These are phyloP conservation scores for Carpatolechia fugitivella DNA, from an alignment of 2,888 invertebrate genomes.

Conservation along the genomic window DNA sequence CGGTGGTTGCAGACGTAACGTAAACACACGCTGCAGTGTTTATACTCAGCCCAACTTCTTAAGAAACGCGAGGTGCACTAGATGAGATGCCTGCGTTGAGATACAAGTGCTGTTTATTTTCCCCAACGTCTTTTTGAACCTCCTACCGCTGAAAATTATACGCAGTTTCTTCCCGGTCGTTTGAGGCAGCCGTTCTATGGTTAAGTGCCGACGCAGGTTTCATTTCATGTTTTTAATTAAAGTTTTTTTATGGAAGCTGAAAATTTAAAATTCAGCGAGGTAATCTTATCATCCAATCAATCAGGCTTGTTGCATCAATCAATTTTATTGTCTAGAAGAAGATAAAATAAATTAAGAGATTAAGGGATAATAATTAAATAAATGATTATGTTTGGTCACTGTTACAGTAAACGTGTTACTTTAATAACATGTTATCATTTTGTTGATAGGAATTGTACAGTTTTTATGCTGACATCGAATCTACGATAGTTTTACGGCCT, in stretches of 20 bases:
- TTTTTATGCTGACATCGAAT: too few species aligned
- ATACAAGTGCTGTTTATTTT: conserved; percentile 71
- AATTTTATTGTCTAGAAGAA: too few species aligned
- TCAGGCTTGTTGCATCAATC: too few species aligned
- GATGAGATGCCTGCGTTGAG: conserved; percentile 68
- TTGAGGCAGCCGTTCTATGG: conserved; percentile 16
- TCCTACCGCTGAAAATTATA: conserved; percentile 55
- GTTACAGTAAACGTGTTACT: too few species aligned
- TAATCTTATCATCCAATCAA: too few species aligned
- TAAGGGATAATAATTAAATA: too few species aligned
- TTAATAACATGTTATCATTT: too few species aligned
- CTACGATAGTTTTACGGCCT: too few species aligned
- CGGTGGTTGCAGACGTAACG: conserved; percentile 41
- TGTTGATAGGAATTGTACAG: too few species aligned
- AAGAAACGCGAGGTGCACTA: conserved; percentile 63
- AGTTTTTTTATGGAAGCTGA: neutral
- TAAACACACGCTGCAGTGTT: conserved; percentile 61
- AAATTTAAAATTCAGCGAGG: too few species aligned
- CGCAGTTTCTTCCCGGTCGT: conserved; percentile 33
- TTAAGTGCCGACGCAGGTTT: conserved; percentile 18
- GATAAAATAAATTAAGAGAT: too few species aligned
- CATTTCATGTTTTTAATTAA: conserved; percentile 18
- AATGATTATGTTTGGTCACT: too few species aligned
- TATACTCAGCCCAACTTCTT: conserved; percentile 59
- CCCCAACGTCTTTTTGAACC: conserved; percentile 59